These are phyloP conservation scores for Hylyphantes graminicola DNA, from an alignment of 1,140 invertebrate species.

Conservation along the genomic window DNA sequence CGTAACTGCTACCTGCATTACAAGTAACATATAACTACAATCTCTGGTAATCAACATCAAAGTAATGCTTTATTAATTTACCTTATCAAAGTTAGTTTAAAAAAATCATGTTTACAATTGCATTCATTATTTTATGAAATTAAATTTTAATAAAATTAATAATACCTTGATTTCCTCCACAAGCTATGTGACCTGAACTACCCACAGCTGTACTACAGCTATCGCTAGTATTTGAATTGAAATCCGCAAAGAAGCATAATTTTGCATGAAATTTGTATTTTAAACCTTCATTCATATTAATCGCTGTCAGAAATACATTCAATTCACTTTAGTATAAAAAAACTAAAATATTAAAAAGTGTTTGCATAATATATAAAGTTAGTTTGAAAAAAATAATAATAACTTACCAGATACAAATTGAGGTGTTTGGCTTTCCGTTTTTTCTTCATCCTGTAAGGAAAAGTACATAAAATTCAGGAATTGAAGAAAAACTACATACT, in stretches of 20 bases:
- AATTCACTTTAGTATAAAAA: background rate
- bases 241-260: constrained; percentile 25
- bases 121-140: background rate
- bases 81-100: background rate
- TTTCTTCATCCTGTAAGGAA: constrained; percentile 22
- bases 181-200: constrained; percentile 30
- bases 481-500: background rate
- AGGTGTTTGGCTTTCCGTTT: background rate
- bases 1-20: too few relatives aligned
- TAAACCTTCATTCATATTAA: too few relatives aligned
- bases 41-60: too few relatives aligned
- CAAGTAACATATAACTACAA: too few relatives aligned
- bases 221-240: constrained; percentile 22
- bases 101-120: background rate
- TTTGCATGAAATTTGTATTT: background rate
- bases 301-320: too few relatives aligned
- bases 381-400: background rate
- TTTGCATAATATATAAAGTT: background rate
- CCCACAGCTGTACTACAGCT: constrained; percentile 19
- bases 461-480: background rate
- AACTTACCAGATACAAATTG: constrained; percentile 23
- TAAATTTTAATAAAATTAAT: background rate
- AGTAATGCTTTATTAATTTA: background rate
- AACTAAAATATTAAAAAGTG: background rate
- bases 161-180: constrained; percentile 41